Evolutionary conservation across 1,140 invertebrate species (phyloP).

Genomic region (Hylyphantes graminicola): DNA sequence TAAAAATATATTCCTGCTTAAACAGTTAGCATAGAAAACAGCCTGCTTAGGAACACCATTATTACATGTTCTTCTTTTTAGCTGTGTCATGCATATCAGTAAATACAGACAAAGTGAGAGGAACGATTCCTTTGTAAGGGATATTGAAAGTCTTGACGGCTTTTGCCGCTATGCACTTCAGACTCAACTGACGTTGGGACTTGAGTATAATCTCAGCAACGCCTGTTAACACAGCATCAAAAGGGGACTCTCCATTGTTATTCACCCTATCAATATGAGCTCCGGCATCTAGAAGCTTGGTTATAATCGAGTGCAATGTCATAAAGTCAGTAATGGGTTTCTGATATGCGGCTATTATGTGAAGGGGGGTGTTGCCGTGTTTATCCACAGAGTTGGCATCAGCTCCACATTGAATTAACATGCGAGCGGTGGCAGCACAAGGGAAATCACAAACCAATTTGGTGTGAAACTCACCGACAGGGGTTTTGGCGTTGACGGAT

Average conservation of each 20-base stretch:
- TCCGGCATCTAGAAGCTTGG: slow-evolving; percentile 76
- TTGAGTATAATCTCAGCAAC: slow-evolving; percentile 78
- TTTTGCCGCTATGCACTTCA: slow-evolving; percentile 85
- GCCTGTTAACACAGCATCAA: slow-evolving; percentile 76
- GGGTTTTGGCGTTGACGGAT: slow-evolving; percentile 83
- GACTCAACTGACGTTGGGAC: slow-evolving; percentile 75
- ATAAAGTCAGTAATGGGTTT: slow-evolving; percentile 77
- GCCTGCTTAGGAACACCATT: background rate
- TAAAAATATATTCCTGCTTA: too few relatives aligned
- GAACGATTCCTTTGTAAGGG: slow-evolving; percentile 78
- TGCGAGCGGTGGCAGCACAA: slow-evolving; percentile 77
- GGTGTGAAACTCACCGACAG: slow-evolving; percentile 92
- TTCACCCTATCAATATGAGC: slow-evolving; percentile 81
- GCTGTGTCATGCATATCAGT: slow-evolving; percentile 78
- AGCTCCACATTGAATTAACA: slow-evolving; percentile 86
- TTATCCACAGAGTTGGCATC: slow-evolving; percentile 84
- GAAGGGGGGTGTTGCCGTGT: slow-evolving; percentile 84
- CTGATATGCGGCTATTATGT: slow-evolving; percentile 81
- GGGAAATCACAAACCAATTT: slow-evolving; percentile 92
- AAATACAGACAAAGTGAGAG: slow-evolving; percentile 79
- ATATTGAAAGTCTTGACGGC: slow-evolving; percentile 77
- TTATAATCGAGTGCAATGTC: slow-evolving; percentile 78
- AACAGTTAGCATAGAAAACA: too few relatives aligned
- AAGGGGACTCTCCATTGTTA: slow-evolving; percentile 76
- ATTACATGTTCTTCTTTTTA: slow-evolving; percentile 42